A percentile compares a stretch with the other conserved stretches of the same genome.
These are phyloP conservation scores for Lepidurus couesii DNA, from an alignment of 1,140 invertebrate genomes.

Conservation along the genomic window DNA sequence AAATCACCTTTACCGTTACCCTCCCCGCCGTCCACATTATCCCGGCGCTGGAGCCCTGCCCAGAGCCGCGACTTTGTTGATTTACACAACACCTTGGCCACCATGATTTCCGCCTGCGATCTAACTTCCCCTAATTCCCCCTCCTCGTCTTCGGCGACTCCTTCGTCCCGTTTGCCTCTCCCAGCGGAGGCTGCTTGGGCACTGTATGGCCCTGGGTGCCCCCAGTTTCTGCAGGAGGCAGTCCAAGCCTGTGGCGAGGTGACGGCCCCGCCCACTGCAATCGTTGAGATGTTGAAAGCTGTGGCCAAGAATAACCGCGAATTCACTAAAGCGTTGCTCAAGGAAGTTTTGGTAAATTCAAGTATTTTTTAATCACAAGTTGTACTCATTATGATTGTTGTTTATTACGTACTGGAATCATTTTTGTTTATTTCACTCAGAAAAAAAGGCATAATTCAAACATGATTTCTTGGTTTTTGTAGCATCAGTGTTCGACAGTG, in stretches of 20 bases:
- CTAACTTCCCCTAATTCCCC: background rate
- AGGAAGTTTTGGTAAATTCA: slow-evolving; percentile 45
- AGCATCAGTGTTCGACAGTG: slow-evolving; percentile 46
- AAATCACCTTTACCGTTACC: slow-evolving; percentile 35
- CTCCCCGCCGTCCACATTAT: slow-evolving; percentile 35
- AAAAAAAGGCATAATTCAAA: too few species aligned
- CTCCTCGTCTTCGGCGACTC: slow-evolving; percentile 30
- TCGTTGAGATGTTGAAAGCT: slow-evolving; percentile 30
- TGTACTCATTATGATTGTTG: slow-evolving; percentile 26
- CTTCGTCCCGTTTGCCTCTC: slow-evolving; percentile 41
- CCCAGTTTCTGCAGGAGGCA: slow-evolving; percentile 44
- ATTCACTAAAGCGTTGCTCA: slow-evolving; percentile 45
- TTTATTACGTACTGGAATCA: slow-evolving; percentile 1
- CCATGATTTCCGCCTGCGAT: slow-evolving; percentile 37
- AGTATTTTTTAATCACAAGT: background rate
- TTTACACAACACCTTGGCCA: slow-evolving; percentile 45
- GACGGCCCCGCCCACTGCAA: background rate
- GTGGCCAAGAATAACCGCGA: slow-evolving; percentile 40
- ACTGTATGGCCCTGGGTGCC: slow-evolving; percentile 43
- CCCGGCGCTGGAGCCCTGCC: slow-evolving; percentile 45
- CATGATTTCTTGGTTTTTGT: slow-evolving; percentile 28
- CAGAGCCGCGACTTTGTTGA: slow-evolving; percentile 47
- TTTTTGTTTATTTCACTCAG: background rate
- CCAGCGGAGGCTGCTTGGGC: slow-evolving; percentile 43
- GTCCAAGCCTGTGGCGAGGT: slow-evolving; percentile 30